These are phyloP conservation scores for Synergus laeviventris DNA, from an alignment of 2,888 invertebrate species.

Conservation along the genomic window DNA sequence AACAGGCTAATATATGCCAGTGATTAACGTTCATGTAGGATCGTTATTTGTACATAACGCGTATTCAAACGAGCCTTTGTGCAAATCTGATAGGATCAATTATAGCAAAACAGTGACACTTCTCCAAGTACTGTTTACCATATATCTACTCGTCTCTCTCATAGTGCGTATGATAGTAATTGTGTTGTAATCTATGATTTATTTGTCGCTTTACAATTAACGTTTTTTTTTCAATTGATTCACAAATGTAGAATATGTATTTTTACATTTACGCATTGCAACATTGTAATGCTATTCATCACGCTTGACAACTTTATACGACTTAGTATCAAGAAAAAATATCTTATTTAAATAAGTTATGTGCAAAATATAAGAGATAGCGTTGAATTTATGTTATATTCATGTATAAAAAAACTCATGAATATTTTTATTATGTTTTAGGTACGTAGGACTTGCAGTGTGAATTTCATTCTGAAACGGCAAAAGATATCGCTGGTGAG, in stretches of 20 bases:
- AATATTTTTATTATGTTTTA: conserved; percentile 23
- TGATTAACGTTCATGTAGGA: background rate
- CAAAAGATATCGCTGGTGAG: background rate
- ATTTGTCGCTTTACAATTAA: background rate
- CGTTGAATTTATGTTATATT: background rate
- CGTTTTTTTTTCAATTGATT: conserved; percentile 21
- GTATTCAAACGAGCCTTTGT: background rate
- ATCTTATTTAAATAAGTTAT: background rate
- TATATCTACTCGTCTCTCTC: background rate
- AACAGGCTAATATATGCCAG: background rate
- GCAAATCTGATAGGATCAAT: conserved; percentile 14
- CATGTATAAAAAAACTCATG: background rate
- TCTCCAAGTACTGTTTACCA: background rate
- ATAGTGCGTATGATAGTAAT: background rate
- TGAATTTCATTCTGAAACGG: background rate
- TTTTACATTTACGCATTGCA: background rate
- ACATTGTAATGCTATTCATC: background rate
- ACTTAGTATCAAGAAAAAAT: background rate
- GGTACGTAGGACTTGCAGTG: conserved; percentile 18
- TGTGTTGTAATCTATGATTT: conserved; percentile 7
- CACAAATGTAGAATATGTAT: background rate
- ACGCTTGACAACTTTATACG: background rate
- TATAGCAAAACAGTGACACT: conserved; percentile 16
- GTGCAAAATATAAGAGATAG: background rate
- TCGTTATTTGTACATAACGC: conserved; percentile 13